These are phyloP conservation scores for Ceryle rudis DNA, from an alignment of 2,797 vertebrate genomes.

Conservation along the genomic window DNA sequence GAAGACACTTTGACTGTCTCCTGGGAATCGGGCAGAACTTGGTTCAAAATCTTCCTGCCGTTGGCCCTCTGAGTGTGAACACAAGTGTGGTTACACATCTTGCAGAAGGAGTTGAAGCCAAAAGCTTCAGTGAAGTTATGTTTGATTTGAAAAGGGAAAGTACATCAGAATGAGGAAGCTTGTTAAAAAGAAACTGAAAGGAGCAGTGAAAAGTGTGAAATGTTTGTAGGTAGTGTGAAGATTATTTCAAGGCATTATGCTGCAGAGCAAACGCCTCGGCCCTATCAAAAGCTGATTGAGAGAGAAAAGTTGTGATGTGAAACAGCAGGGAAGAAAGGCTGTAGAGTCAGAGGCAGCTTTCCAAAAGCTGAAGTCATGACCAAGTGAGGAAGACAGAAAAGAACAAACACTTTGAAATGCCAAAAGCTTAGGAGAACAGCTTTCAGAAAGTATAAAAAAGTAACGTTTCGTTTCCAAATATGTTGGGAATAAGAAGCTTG, in stretches of 20 bases:
- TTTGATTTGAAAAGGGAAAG: neutral
- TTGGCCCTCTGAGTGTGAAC: neutral
- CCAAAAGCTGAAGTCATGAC: conserved; percentile 56
- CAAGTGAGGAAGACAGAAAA: conserved; percentile 29
- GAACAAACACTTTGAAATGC: conserved; percentile 19
- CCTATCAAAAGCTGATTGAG: neutral
- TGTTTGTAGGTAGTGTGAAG: neutral
- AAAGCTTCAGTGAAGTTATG: neutral
- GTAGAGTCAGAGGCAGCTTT: neutral
- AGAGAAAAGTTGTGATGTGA: neutral
- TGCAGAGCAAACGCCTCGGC: neutral
- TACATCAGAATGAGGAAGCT: neutral
- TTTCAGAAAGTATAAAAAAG: conserved; percentile 25
- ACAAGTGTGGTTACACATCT: neutral
- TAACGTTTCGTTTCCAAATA: neutral
- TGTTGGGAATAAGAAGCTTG: neutral
- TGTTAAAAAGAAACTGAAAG: conserved; percentile 9
- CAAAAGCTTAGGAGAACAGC: neutral
- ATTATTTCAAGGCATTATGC: neutral
- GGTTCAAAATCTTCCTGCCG: neutral
- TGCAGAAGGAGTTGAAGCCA: neutral
- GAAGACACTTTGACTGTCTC: neutral
- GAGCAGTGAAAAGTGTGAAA: neutral
- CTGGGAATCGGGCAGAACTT: neutral
- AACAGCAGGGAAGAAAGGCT: neutral